A percentile compares a stretch with the other conserved stretches of the same genome.
phyloP scores from a whole-genome alignment of 1,140 invertebrate species.

The Coenobita brevimanus region DNA sequence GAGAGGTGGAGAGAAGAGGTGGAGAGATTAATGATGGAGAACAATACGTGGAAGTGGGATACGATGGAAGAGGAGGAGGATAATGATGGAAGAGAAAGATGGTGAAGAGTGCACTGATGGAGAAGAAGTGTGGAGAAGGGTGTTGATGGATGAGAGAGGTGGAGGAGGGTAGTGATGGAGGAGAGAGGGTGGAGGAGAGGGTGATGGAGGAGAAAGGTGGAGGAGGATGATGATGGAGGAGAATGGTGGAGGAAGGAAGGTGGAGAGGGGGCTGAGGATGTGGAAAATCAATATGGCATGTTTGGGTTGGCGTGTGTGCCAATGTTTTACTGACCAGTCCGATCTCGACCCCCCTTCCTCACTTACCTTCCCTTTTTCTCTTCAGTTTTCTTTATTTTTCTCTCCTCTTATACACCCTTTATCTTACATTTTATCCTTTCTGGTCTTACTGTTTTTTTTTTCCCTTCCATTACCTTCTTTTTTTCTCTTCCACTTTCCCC shows the following conservation, averaged over 20 bases:
- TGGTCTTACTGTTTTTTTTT: too few species aligned
- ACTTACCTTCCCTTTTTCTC: too few species aligned
- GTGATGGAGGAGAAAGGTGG: background rate
- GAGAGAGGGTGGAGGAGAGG: background rate
- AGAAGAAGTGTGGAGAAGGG: background rate
- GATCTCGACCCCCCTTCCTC: too few species aligned
- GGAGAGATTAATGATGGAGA: background rate
- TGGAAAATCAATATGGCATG: conserved; percentile 17
- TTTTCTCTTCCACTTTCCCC: too few species aligned
- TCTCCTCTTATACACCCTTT: too few species aligned
- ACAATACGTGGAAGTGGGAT: background rate
- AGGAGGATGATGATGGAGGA: background rate
- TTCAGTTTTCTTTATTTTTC: too few species aligned
- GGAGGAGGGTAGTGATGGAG: too few species aligned
- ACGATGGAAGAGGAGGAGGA: background rate
- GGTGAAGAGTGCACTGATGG: background rate
- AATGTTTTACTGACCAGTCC: conserved; percentile 8
- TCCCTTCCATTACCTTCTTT: too few species aligned
- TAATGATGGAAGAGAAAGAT: background rate
- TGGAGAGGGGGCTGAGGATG: background rate
- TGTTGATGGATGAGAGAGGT: too few species aligned
- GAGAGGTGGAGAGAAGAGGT: too few species aligned
- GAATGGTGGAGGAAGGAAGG: background rate
- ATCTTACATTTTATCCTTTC: too few species aligned
- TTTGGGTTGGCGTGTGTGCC: conserved; percentile 24